phyloP scores from a whole-genome alignment of 2,888 invertebrate species.

The Phortica okadai region DNA sequence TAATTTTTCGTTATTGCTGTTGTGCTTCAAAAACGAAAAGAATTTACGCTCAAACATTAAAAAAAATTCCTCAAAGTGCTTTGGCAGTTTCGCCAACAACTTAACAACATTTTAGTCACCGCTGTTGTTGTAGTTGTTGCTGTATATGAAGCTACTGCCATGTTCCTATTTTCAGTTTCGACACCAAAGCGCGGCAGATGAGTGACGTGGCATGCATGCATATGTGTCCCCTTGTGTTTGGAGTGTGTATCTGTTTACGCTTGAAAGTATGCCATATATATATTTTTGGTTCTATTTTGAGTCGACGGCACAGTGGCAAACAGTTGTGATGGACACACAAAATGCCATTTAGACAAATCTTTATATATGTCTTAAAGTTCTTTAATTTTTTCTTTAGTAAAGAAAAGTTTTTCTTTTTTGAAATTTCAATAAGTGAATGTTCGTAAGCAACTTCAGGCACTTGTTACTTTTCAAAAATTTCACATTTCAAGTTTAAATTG shows the following conservation, averaged over 20 bases:
- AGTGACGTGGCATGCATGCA: background rate
- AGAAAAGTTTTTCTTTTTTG: no score
- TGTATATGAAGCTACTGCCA: background rate
- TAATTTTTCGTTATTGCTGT: slow-evolving; percentile 5
- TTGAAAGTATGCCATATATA: slow-evolving; percentile 54
- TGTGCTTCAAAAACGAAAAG: background rate
- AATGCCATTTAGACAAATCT: background rate
- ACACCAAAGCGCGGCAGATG: slow-evolving; percentile 11
- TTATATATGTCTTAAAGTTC: no score
- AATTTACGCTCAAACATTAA: slow-evolving; percentile 1
- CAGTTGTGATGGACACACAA: background rate
- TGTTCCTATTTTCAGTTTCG: background rate
- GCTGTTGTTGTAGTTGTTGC: slow-evolving; percentile 35
- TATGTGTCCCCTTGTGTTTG: slow-evolving; percentile 25
- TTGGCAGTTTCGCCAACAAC: slow-evolving; percentile 37
- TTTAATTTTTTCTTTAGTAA: no score
- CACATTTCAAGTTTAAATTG: background rate
- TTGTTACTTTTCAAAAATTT: no score
- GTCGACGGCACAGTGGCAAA: background rate
- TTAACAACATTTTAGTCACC: slow-evolving; percentile 65
- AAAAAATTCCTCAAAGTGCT: slow-evolving; percentile 14
- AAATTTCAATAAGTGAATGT: no score
- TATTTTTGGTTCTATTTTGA: background rate
- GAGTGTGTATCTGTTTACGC: slow-evolving; percentile 48
- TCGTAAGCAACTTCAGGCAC: no score